Percentiles rank a stretch among this genome's conserved stretches.
These are phyloP conservation scores for Microtus ochrogaster DNA, from an alignment of 2,113 vertebrate species.

Conservation along the genomic window DNA sequence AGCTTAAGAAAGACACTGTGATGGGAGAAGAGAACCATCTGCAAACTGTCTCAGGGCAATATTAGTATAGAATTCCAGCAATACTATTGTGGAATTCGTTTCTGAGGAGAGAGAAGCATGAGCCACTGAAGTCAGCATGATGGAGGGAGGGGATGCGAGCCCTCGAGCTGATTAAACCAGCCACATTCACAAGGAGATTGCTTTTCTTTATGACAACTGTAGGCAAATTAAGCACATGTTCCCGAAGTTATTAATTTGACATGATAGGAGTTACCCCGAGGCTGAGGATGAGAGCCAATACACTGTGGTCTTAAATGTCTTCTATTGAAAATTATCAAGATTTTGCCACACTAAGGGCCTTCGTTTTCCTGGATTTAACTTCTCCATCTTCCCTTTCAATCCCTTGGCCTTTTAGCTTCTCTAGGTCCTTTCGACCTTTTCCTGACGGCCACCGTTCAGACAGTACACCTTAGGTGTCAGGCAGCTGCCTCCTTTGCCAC, in stretches of 20 bases:
- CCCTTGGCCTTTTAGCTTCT: background rate
- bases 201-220: conserved; percentile 53
- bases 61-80: background rate
- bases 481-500: background rate
- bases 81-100: background rate
- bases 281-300: conserved; percentile 17
- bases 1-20: background rate
- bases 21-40: background rate
- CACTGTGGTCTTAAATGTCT: background rate
- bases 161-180: conserved; percentile 4
- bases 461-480: background rate
- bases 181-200: background rate
- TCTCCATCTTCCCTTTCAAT: conserved; percentile 30
- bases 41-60: background rate
- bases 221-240: conserved; percentile 35
- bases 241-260: conserved; percentile 44
- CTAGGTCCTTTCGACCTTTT: background rate
- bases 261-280: background rate
- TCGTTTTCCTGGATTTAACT: background rate
- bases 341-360: conserved; percentile 1
- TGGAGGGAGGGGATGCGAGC: background rate
- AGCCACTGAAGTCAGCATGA: background rate
- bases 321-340: conserved; percentile 22
- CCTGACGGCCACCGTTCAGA: background rate
- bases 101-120: background rate